Evolutionary conservation across 2,797 vertebrate species (phyloP), one percentile per base, ranked within the genome.

Genomic region (Triplophysa bombifrons): DNA sequence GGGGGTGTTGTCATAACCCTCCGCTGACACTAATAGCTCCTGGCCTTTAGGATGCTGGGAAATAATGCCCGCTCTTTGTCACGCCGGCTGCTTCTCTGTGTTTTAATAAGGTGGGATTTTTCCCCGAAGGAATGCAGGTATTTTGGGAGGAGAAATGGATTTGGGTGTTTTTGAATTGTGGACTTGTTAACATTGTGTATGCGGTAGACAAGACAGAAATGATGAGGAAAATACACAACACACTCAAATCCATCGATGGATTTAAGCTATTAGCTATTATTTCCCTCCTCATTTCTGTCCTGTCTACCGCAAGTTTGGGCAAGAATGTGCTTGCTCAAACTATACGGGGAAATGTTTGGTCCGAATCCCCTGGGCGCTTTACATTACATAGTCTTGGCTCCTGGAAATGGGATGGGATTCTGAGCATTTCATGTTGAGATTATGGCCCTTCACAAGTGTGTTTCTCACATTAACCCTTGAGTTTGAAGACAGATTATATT

Each of bases 11-110:
- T 76, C 53, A 71, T 72, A 14, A 63, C 74, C 27, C 48, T 38
- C 10, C 48, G 8, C 53, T 84, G 83, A 85, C 78, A 74, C 61
- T 88, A 84, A 85, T 85, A 72, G 80, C 81, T 80, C 67, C 67
- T 84, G 84, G 72, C 80, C 76, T 88, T 86, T 86, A 60, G 34
- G 60, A 71, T 74, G 50, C 75, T 70, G 44, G 78, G 27, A 75
- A 77, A 84, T 78, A 83, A 80, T 80, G 69, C 76, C 65, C 41
- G 51, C 64, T 83, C 53, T 86, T 83, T 84, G 72, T 84, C 79
- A 82, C 81, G 53, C 61, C n/a, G 72, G 64, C 72, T 68, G 71
- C 77, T 70, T 85, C 80, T 60, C 66, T 72, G 38, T 75, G 27
- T 25, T 41, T 65, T 80, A 84, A 83, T 83, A 76, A 82, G 83